These are phyloP conservation scores for Nasua narica DNA, from an alignment of 2,797 vertebrate species.

Conservation along the genomic window DNA sequence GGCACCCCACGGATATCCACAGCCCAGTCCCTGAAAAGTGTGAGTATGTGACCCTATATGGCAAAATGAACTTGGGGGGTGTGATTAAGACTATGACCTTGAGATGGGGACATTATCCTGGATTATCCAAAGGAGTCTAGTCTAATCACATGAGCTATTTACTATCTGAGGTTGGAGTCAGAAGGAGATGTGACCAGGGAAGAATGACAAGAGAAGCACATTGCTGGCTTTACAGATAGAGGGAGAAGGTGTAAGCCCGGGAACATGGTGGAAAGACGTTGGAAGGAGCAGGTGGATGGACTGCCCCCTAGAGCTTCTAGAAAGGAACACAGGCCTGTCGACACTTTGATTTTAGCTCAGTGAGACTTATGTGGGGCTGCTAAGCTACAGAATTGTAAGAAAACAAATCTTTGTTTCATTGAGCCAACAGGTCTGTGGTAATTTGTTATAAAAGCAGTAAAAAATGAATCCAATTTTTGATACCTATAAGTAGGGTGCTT, in stretches of 20 bases:
- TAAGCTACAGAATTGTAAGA: neutral
- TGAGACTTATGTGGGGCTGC: neutral
- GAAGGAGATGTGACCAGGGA: neutral
- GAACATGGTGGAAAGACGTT: neutral
- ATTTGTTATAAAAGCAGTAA: neutral
- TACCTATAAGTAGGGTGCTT: neutral
- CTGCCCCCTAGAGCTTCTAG: neutral
- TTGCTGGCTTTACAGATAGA: neutral
- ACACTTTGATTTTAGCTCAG: neutral
- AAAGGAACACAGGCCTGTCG: neutral
- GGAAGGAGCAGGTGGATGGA: neutral
- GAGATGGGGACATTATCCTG: neutral
- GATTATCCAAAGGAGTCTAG: neutral
- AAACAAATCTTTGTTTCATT: neutral
- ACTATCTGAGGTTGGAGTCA: neutral
- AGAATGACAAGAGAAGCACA: neutral
- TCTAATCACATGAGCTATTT: neutral
- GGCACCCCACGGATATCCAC: rapidly evolving
- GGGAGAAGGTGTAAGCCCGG: too few species aligned
- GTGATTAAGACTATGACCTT: neutral
- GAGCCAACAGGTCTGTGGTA: neutral
- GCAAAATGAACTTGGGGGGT: neutral
- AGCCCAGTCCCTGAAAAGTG: neutral
- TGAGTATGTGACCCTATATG: neutral
- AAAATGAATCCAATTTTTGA: neutral